These are phyloP conservation scores for Meliscaeva auricollis DNA, from an alignment of 2,888 invertebrate species.

Conservation along the genomic window DNA sequence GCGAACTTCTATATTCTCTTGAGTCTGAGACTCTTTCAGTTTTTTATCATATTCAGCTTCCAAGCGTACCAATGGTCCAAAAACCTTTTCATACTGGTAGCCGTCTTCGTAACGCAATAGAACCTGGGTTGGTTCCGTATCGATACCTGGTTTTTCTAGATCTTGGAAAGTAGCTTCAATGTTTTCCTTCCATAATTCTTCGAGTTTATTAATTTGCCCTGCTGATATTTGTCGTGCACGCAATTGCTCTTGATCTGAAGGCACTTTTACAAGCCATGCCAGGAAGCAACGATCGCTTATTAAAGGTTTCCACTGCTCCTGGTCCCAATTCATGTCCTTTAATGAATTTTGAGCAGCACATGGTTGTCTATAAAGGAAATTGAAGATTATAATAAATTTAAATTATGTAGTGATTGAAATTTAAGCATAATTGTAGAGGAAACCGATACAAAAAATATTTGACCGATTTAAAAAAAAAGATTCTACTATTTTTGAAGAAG, in stretches of 20 bases:
- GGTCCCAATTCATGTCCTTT: slow-evolving; percentile 99
- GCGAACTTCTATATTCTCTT: slow-evolving; percentile 98
- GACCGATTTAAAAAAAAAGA: no score
- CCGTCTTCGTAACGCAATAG: slow-evolving; percentile 96
- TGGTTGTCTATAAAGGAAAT: slow-evolving; percentile 88
- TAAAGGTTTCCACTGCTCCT: slow-evolving; percentile 99
- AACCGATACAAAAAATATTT: no score
- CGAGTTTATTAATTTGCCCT: slow-evolving; percentile 98
- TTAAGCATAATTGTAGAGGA: no score
- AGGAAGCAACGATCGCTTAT: slow-evolving; percentile 98
- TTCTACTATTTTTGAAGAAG: no score
- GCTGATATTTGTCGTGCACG: slow-evolving; percentile 98
- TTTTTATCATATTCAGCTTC: slow-evolving; percentile 99
- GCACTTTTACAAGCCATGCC: slow-evolving; percentile 99
- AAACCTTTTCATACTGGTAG: slow-evolving; percentile 99
- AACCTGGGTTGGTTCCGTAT: slow-evolving; percentile 97
- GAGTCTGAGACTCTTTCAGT: slow-evolving; percentile 98
- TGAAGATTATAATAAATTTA: not conserved
- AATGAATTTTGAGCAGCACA: slow-evolving; percentile 98
- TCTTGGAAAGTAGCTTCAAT: slow-evolving; percentile 99
- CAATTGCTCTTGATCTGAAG: slow-evolving; percentile 97
- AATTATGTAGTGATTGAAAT: no score
- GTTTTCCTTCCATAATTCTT: slow-evolving; percentile 99
- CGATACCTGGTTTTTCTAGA: slow-evolving; percentile 98
- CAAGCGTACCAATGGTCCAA: slow-evolving; percentile 97